Base-by-base conservation (phyloP, 2,113 vertebrate species). In the Gobio gobio region DNA sequence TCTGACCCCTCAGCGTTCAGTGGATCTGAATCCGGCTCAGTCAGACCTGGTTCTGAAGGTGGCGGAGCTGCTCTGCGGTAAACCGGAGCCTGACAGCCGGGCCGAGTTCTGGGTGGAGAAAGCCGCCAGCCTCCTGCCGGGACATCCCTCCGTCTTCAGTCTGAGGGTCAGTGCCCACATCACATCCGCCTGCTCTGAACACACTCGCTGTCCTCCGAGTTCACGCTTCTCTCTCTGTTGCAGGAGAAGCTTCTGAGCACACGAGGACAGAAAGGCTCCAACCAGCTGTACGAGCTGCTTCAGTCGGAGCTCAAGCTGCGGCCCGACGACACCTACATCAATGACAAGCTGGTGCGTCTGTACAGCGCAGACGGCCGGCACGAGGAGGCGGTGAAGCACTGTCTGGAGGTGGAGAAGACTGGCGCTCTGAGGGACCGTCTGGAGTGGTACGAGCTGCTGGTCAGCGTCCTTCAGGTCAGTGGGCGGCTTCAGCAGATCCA, bases 41-140 rank as follows among this genome's bases (percentile, higher is more conserved):
- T 97, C 95, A 89, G 98, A 99, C 88, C 95, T 99, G 84, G 96
- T 99, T 9, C 86, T 99, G 92, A 99, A 98, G 92, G 96, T 99
- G 89, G 98, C 98, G 0, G 97, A 99, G 90, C 92, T 99, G 76
- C 93, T 99, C 56, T 97, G 98, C 90, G 93, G 90, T 91, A 95
- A 96, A 18, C 92, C 94, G 26, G 89, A 96, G 84, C 94, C 88
- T 59, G 96, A 99, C 94, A 96, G 96, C 93, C 96, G 95, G 93
- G 95, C 97, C 83, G 97, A 97, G 88, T 99, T 97, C 4, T 99
- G 98, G 98, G 96, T 99, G 90, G 98, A 99, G 78, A 98, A 94
- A 93, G 97, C 98, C 88, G 94, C 96, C 72, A 99, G 97, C 78
- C 93, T 97, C 33, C 95, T 97, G 43, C 97, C 97, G 68, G 97